These are phyloP conservation scores for Hyla sarda DNA, from an alignment of 2,113 vertebrate genomes.

Conservation along the genomic window DNA sequence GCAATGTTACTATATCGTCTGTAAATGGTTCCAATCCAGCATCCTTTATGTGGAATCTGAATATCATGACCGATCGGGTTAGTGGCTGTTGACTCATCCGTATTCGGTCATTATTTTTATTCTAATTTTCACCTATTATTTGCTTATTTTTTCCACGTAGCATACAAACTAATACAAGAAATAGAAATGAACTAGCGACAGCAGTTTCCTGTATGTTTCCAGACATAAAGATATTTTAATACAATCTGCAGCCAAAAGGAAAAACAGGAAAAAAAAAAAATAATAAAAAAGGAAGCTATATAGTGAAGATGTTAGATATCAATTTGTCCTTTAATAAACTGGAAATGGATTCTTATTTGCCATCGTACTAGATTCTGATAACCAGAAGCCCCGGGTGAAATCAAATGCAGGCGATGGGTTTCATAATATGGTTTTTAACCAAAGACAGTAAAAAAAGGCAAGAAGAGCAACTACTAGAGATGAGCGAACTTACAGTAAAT, in stretches of 20 bases:
- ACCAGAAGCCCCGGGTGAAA: neutral
- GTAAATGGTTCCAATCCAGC: no score
- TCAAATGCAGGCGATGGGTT: neutral
- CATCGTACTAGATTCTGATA: neutral
- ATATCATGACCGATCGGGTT: no score
- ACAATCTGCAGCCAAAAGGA: neutral
- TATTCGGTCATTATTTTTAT: no score
- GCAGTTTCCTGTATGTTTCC: neutral
- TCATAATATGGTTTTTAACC: neutral
- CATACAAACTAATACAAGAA: neutral
- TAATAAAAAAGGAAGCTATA: neutral
- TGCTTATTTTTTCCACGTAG: no score
- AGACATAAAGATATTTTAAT: neutral
- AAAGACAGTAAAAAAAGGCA: neutral
- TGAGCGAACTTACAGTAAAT: no score
- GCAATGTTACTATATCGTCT: no score
- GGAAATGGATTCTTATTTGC: neutral
- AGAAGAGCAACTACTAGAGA: neutral
- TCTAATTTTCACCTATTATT: no score
- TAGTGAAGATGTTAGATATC: neutral
- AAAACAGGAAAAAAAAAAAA: neutral
- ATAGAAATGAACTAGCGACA: neutral
- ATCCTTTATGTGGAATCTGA: no score
- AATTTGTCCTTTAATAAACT: neutral
- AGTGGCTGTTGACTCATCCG: no score